Evolutionary conservation across 2,888 invertebrate species (phyloP).

Genomic region (Muschampia plurimacula): DNA sequence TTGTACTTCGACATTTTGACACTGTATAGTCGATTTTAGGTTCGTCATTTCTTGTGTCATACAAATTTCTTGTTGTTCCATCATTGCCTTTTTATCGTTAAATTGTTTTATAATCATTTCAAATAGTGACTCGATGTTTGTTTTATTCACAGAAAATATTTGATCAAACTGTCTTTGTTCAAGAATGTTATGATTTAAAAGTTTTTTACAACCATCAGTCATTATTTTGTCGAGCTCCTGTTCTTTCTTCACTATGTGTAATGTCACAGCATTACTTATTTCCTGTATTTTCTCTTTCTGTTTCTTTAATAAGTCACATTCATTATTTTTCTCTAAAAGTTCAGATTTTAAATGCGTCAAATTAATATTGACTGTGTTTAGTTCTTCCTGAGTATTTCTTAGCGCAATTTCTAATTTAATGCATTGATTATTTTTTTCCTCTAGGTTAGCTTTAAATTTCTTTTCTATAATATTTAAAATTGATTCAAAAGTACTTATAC

Average conservation of each 20-base stretch:
- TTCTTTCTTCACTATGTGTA: conserved; percentile 69
- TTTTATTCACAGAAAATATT: conserved; percentile 49
- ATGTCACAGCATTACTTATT: conserved; percentile 70
- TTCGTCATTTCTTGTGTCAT: conserved; percentile 54
- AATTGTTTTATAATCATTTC: conserved; percentile 55
- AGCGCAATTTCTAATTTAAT: conserved; percentile 55
- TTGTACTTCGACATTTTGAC: conserved; percentile 57
- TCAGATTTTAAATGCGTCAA: conserved; percentile 59
- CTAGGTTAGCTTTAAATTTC: conserved; percentile 57
- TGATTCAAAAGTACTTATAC: conserved; percentile 57
- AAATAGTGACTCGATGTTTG: conserved; percentile 58
- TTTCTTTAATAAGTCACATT: conserved; percentile 60
- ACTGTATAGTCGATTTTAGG: conserved; percentile 52
- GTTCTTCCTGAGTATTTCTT: conserved; percentile 52
- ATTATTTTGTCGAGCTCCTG: conserved; percentile 60
- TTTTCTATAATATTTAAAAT: conserved; percentile 55
- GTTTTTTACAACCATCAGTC: conserved; percentile 55
- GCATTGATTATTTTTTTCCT: conserved; percentile 53
- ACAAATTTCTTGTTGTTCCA: conserved; percentile 51
- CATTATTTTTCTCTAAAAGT: conserved; percentile 63
- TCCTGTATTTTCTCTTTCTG: conserved; percentile 69
- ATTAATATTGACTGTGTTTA: conserved; percentile 59
- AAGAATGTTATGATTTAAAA: conserved; percentile 58
- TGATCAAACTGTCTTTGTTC: conserved; percentile 53
- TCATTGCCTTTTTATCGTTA: conserved; percentile 41